Evolutionary conservation across 2,113 vertebrate genomes (phyloP).

Genomic region (Neotragus pygmaeus): DNA sequence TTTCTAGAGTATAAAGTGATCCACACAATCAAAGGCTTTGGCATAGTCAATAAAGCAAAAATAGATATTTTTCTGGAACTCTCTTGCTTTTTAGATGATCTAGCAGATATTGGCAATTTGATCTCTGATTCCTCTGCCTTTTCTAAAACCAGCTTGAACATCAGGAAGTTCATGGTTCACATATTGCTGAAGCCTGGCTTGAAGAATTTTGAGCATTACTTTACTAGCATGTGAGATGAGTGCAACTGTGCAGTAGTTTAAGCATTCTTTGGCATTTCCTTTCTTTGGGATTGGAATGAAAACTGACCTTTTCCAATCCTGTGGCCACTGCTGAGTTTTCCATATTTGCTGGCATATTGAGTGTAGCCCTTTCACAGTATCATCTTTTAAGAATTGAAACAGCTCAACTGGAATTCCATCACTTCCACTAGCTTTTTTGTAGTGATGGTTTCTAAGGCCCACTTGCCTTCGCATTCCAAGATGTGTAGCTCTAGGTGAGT

Average conservation of each 20-base stretch:
- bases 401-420: not conserved
- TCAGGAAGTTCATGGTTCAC: not conserved
- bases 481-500: not conserved
- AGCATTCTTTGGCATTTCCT: not conserved
- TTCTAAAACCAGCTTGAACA: not conserved
- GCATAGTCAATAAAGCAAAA: not conserved
- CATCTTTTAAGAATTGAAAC: not conserved
- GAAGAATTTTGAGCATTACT: not conserved
- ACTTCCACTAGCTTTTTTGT: not conserved
- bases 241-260: accelerated
- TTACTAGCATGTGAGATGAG: not conserved
- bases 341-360: not conserved
- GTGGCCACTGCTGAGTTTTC: not conserved
- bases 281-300: not conserved
- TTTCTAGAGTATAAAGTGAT: not conserved
- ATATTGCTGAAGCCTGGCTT: not conserved
- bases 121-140: not conserved
- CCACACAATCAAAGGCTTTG: not conserved
- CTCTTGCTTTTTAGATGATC: not conserved
- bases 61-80: not conserved
- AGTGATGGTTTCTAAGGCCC: not conserved
- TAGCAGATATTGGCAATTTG: not conserved
- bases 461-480: not conserved
- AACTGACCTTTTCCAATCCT: not conserved
- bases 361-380: not conserved